Base-by-base conservation (phyloP, 2,113 vertebrate genomes). In the Chlorodrepanis virens region DNA sequence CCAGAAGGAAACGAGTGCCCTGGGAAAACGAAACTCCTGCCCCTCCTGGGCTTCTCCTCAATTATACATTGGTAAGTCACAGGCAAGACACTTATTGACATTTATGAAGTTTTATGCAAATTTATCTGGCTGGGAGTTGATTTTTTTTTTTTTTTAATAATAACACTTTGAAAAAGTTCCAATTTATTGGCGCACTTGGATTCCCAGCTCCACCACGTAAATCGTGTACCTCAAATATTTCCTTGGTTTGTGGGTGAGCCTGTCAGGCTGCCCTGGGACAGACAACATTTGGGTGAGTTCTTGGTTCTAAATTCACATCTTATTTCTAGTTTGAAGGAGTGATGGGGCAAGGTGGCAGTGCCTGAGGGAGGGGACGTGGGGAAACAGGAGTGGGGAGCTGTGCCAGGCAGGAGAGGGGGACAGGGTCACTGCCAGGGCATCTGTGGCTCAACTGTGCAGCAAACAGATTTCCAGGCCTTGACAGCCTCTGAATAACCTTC, bases 201-300 rank as follows among this genome's bases (percentile, higher is more conserved):
- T 44, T 78, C 27, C 60, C 52, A 57, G 18, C n/a, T n/a, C 29
- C 12, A 3, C 6, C 27, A 39, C 2, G 2, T 25, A 54, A 71
- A 84, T 75, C 4, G 0, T 0, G 6, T 1, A 5, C 29, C 52
- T 71, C 0, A 0, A 0, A 28, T n/a, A 0, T 6, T 79, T 57
- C 13, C 56, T 39, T n/a, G 11, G 28, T 29, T 17, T 11, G 1
- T n/a, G 11, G 17, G 8, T 53, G 88, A 69, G 47, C n/a, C 45
- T 45, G 37, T 45, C 31, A 11, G 5, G 53, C 4, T 64, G 15
- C 11, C 5, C 5, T 4, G 22, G 40, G 85, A 72, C 57, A 90
- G 57, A 17, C 11, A 60, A 17, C 3, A 4, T 44, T 93, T 50
- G 35, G 6, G 31, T 68, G 67, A 77, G 57, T 24, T 59, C 77